These are phyloP conservation scores for Dolichomitus sp. DNA, from an alignment of 2,888 invertebrate species.

Conservation along the genomic window DNA sequence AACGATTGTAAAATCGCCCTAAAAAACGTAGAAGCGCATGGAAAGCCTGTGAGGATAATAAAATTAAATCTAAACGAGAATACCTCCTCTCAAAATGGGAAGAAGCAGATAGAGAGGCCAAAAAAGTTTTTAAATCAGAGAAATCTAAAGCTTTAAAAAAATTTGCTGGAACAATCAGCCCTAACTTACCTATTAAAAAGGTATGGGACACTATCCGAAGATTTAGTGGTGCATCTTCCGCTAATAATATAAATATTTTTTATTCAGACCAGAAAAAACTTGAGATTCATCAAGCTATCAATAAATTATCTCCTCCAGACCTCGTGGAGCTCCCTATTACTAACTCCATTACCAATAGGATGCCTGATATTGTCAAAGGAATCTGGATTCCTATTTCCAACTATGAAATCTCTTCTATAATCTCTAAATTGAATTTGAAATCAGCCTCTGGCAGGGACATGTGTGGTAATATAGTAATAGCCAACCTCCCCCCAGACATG, in stretches of 20 bases:
- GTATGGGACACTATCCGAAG: conserved; percentile 1
- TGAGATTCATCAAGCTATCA: background rate
- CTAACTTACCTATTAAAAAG: background rate
- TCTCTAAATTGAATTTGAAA: background rate
- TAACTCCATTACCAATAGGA: background rate
- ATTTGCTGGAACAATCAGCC: background rate
- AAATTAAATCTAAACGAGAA: background rate
- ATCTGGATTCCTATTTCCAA: conserved; percentile 11
- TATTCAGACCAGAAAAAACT: background rate
- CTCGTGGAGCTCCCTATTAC: background rate
- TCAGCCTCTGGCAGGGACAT: conserved; percentile 23
- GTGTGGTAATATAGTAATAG: background rate
- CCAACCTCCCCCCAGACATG: background rate
- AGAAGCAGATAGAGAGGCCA: background rate
- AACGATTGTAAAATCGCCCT: background rate
- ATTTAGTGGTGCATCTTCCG: background rate
- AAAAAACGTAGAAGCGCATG: background rate
- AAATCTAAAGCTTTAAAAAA: background rate
- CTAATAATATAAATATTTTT: background rate
- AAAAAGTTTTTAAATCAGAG: background rate
- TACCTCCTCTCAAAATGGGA: background rate
- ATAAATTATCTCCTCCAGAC: background rate
- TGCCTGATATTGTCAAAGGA: background rate
- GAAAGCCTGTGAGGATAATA: background rate
- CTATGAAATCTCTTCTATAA: conserved; percentile 4